Base-by-base conservation (phyloP, 2,113 vertebrate species). In the Daphoenositta chrysoptera region DNA sequence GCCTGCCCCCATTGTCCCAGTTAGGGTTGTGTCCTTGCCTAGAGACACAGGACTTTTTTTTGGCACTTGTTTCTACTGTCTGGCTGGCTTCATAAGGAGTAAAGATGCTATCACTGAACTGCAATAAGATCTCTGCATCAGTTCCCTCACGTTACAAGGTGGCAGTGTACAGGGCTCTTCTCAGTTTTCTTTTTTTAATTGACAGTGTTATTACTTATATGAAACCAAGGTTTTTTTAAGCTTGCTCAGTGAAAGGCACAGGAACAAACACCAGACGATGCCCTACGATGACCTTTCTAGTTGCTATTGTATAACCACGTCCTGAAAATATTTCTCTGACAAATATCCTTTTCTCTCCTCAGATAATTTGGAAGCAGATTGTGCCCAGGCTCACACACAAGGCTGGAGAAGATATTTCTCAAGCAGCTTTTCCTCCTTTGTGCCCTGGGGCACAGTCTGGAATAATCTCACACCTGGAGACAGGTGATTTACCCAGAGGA, bases 161-260 rank as follows among this genome's bases (percentile, higher is more conserved):
- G 69, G 63, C 33, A 90, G 47, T 56, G 50, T 76, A 86, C 63
- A 71, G 23, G 27, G 6, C 10, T 75, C 18, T 80, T 91, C 68
- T 96, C 91, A 81, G 50, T 66, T 90, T 93, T 92, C 60, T 83
- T 88, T 79, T 65, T 86, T 87, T 91, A 93, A 79, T 92, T 92
- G 87, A 39, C 16, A 77, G 85, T 72, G 26, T 86, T 90, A 93
- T 86, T 96, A 83, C 76, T 84, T 89, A 33, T 51, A 83, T 75
- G 70, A 91, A 96, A 79, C 39, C 57, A 88, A 82, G 21, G 14
- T 42, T 64, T 91, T 91, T 80, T 92, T 39, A 91, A 90, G 71
- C n/a, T 93, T 76, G n/a, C 24, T 83, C 61, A 47, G n/a, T 65
- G 78, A 93, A 94, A 93, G 82, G 40, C 81, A 71, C 48, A 77